Percentiles rank a stretch among this genome's conserved stretches.
phyloP scores from a whole-genome alignment of 2,113 vertebrate species.

The Antechinus flavipes region DNA sequence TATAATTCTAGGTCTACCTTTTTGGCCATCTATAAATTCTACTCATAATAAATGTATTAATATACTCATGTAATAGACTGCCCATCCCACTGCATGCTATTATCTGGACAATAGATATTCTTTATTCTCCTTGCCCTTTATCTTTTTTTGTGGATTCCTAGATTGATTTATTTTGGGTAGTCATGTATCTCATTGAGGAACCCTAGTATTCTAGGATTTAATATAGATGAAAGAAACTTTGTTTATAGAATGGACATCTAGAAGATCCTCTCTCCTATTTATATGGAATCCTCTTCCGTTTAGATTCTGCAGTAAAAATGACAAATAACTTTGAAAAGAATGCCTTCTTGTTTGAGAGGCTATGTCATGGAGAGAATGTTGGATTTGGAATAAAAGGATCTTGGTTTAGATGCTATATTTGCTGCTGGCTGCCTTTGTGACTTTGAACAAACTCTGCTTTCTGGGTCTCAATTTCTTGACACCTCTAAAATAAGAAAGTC shows the following conservation, averaged over 20 bases:
- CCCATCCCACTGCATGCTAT: not conserved
- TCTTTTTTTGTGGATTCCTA: not conserved
- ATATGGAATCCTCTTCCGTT: not conserved
- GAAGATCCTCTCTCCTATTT: not conserved
- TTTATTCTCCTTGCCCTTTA: not conserved
- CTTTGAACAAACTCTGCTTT: not conserved
- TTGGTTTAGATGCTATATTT: not conserved
- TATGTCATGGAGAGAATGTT: not conserved
- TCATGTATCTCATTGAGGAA: not conserved
- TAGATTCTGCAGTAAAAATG: not conserved
- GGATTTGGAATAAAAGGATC: not conserved
- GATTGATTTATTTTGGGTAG: not conserved
- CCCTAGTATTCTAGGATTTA: not conserved
- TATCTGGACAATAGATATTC: not conserved
- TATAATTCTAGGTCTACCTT: not conserved
- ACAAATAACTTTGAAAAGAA: not conserved
- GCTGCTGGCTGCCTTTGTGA: not conserved
- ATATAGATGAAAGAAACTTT: not conserved
- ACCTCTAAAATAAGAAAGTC: not conserved
- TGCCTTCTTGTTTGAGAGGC: not conserved
- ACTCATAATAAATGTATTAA: not conserved
- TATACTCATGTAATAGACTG: not conserved
- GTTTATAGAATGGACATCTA: not conserved
- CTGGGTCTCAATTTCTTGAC: not conserved
- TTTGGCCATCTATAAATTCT: not conserved